Percentiles rank a stretch among this genome's conserved stretches.
Evolutionary conservation across 2,113 vertebrate species (phyloP).

Genomic region (Bothrops jararaca): DNA sequence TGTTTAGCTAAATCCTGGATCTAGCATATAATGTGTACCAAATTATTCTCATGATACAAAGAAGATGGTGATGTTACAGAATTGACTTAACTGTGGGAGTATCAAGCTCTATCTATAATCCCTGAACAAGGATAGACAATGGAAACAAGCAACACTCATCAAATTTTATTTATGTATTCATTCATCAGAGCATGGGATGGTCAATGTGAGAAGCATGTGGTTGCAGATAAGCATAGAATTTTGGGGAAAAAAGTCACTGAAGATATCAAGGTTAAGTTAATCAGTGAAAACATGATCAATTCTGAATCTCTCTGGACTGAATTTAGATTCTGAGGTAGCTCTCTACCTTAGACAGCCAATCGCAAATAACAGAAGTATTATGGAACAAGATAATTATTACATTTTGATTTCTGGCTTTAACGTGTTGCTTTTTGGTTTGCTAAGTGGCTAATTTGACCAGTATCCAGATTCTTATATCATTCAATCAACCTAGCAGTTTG

Average conservation of each 20-base stretch:
- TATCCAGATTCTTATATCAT: background rate
- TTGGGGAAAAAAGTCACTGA: background rate
- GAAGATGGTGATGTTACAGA: background rate
- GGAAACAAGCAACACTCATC: constrained; percentile 2
- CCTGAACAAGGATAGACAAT: background rate
- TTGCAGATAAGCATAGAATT: background rate
- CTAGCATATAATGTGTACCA: background rate
- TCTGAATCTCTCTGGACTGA: background rate
- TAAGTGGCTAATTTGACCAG: background rate
- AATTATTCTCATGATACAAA: background rate
- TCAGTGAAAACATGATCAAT: background rate
- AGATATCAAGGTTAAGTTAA: background rate
- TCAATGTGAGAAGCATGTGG: background rate
- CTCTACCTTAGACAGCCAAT: background rate
- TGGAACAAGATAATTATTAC: background rate
- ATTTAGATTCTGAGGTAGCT: background rate
- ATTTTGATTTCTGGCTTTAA: background rate
- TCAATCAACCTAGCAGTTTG: background rate
- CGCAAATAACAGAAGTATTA: background rate
- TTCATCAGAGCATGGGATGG: background rate
- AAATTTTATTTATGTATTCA: constrained; percentile 18
- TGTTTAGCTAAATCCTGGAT: background rate
- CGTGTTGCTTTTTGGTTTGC: background rate
- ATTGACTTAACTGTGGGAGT: accelerated
- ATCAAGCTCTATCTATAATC: background rate